These are phyloP conservation scores for Nilaparvata lugens DNA, from an alignment of 1,140 invertebrate genomes.

Conservation along the genomic window DNA sequence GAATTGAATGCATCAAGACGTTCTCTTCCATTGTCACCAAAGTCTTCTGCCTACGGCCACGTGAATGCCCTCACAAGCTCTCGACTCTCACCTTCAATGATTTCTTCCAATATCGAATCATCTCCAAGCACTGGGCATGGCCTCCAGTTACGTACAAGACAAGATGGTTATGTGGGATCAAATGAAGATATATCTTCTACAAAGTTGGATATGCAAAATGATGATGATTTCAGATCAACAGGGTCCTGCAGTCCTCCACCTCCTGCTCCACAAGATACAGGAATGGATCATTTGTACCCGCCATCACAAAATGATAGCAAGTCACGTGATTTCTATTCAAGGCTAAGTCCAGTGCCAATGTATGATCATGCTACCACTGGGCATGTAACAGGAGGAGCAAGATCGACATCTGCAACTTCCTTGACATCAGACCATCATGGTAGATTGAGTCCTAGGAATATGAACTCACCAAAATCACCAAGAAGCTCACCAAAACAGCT, in stretches of 20 bases:
- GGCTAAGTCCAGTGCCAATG: slow-evolving; percentile 4
- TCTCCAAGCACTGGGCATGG: not conserved
- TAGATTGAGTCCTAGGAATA: slow-evolving; percentile 49
- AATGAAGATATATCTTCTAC: not conserved
- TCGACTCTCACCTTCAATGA: not conserved
- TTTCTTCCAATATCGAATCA: not conserved
- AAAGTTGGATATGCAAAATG: slow-evolving; percentile 42
- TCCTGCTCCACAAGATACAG: slow-evolving; percentile 50
- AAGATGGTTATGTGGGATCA: slow-evolving; percentile 48
- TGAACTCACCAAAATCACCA: slow-evolving; percentile 60
- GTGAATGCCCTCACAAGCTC: not conserved
- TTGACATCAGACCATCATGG: slow-evolving; percentile 31
- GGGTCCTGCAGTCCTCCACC: slow-evolving; percentile 64
- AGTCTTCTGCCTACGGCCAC: slow-evolving; percentile 7
- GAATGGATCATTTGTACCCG: slow-evolving; percentile 9
- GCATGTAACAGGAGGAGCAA: not conserved
- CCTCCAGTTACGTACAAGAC: slow-evolving; percentile 45
- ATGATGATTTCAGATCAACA: slow-evolving; percentile 37
- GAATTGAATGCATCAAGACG: slow-evolving; percentile 45
- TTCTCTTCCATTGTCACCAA: slow-evolving; percentile 35
- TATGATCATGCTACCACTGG: not conserved
- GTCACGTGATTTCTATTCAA: not conserved
- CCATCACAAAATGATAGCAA: too few relatives aligned
- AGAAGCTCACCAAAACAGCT: slow-evolving; percentile 59
- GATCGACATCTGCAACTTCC: slow-evolving; percentile 9